These are phyloP conservation scores for Phalera bucephala DNA, from an alignment of 2,888 invertebrate species.

Conservation along the genomic window DNA sequence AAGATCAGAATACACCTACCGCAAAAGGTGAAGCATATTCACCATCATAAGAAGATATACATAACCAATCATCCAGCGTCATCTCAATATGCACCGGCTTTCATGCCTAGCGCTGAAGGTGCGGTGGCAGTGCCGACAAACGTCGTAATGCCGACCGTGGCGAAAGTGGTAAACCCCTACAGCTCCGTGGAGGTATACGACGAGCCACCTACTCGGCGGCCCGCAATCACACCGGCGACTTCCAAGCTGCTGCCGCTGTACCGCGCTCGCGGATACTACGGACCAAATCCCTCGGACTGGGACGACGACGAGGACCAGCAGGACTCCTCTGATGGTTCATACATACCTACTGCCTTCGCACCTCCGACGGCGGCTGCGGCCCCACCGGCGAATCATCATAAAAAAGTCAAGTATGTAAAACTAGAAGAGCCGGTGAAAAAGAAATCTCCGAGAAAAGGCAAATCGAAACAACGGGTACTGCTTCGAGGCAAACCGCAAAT, in stretches of 20 bases:
- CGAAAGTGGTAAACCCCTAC: conserved; percentile 51
- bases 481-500: conserved; percentile 49
- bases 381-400: conserved; percentile 41
- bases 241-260: conserved; percentile 73
- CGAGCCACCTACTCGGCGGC: conserved; percentile 48
- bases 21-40: conserved; percentile 81
- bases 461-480: conserved; percentile 61
- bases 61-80: conserved; percentile 76
- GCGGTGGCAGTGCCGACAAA: conserved; percentile 64
- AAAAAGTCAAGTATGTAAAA: conserved; percentile 69
- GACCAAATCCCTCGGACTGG: conserved; percentile 60
- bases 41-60: conserved; percentile 80
- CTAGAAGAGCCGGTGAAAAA: conserved; percentile 61
- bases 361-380: conserved; percentile 37
- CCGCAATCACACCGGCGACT: conserved; percentile 45
- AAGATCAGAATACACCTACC: conserved; percentile 82
- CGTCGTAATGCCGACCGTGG: conserved; percentile 57
- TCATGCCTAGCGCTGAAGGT: conserved; percentile 68
- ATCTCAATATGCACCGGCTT: conserved; percentile 75
- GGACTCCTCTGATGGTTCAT: conserved; percentile 49
- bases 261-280: conserved; percentile 74
- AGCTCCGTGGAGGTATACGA: conserved; percentile 65
- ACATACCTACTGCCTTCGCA: conserved; percentile 48
- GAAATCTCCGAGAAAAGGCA: conserved; percentile 57
- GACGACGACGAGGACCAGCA: conserved; percentile 64